Conservation (phyloP, 2,113 vertebrate genomes). For the Heterotis niloticus region DNA sequence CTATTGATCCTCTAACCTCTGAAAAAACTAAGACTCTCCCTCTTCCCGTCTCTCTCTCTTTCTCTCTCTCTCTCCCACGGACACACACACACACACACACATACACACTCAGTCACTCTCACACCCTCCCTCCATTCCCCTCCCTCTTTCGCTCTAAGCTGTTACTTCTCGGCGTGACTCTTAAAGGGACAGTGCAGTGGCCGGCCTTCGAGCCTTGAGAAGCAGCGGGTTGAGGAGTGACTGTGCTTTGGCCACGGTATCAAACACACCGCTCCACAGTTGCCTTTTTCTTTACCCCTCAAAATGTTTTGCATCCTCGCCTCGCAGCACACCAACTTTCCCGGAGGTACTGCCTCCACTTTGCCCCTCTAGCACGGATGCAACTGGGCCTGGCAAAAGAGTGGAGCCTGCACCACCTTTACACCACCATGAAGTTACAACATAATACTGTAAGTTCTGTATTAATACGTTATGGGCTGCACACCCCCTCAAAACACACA, state of each 20-base stretch:
- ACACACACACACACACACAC: conserved; percentile 40
- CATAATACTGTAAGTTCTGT: conserved; percentile 3
- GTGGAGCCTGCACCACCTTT: background rate
- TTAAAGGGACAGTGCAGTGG: conserved; percentile 85
- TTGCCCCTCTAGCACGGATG: background rate
- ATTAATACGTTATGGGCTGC: background rate
- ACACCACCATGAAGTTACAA: conserved; percentile 9
- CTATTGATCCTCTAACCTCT: conserved; percentile 88
- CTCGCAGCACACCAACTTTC: background rate
- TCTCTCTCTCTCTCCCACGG: conserved; percentile 55
- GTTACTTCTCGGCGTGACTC: conserved; percentile 79
- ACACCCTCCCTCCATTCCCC: conserved; percentile 62
- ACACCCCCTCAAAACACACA: conserved; percentile 36
- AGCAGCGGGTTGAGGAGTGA: background rate
- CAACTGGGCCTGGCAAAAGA: background rate
- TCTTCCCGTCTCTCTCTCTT: conserved; percentile 49
- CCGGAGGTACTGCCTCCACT: background rate
- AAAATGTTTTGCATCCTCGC: background rate
- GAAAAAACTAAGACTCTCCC: conserved; percentile 74
- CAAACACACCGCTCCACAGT: background rate
- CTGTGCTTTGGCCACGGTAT: conserved; percentile 3
- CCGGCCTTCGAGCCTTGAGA: background rate
- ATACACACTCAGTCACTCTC: conserved; percentile 39
- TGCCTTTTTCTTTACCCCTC: background rate
- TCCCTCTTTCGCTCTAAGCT: conserved; percentile 63